phyloP scores from a whole-genome alignment of 2,113 vertebrate genomes.

The Pituophis catenifer region DNA sequence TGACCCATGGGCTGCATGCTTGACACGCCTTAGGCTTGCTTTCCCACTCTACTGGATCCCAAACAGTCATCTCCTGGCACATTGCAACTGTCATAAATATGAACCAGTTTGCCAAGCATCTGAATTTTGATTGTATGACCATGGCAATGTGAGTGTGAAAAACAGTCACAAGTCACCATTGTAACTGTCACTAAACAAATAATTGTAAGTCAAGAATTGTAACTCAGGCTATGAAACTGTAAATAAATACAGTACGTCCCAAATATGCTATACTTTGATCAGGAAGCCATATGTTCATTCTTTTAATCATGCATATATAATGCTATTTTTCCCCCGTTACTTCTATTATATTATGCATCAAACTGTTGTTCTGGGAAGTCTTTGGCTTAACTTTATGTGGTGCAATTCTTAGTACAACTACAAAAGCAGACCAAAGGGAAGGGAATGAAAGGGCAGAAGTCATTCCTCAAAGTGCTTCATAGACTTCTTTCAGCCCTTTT shows the following conservation, averaged over 20 bases:
- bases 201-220: not conserved
- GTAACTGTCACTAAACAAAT: no score
- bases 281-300: not conserved
- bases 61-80: no score
- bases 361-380: not conserved
- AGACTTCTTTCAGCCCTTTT: not conserved
- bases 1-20: rapidly evolving
- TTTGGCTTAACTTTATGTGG: not conserved
- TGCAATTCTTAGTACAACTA: not conserved
- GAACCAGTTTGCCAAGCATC: no score
- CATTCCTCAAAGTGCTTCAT: not conserved
- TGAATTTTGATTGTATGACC: no score
- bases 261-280: not conserved
- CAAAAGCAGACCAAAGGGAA: not conserved
- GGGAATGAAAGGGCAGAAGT: not conserved
- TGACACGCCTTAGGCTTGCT: no score
- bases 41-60: no score
- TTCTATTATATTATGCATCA: not conserved
- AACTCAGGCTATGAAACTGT: not conserved
- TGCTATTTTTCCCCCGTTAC: not conserved
- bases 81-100: no score
- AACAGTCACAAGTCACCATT: no score
- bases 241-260: not conserved
- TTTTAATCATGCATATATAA: not conserved
- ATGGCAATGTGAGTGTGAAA: no score